Evolutionary conservation across 1,140 invertebrate species (phyloP).

Genomic region (Camponotus floridanus): DNA sequence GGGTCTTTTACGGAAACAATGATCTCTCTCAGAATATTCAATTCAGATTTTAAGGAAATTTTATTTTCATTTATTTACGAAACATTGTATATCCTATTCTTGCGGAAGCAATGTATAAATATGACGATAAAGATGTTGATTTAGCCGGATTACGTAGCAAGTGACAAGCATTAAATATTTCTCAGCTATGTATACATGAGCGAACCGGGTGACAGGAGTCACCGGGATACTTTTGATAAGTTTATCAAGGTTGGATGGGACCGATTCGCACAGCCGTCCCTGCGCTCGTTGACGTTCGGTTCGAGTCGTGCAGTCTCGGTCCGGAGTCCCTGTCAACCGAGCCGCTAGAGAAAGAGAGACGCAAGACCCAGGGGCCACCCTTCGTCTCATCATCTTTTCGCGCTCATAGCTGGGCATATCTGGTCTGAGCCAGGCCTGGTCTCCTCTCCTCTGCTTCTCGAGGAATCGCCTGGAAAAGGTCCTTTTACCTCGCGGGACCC

Average conservation of each 20-base stretch:
- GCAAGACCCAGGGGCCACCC: conserved; percentile 75
- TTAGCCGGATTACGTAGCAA: neutral
- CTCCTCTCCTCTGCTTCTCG: conserved; percentile 63
- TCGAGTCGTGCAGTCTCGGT: conserved; percentile 78
- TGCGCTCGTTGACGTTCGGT: conserved; percentile 68
- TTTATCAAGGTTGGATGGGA: conserved; percentile 29
- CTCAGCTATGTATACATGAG: neutral
- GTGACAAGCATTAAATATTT: neutral
- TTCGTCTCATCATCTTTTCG: conserved; percentile 85
- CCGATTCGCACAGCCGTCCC: conserved; percentile 56
- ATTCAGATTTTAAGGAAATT: neutral
- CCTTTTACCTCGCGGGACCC: conserved; percentile 69
- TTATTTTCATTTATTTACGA: neutral
- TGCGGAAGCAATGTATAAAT: neutral
- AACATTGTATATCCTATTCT: neutral
- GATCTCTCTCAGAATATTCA: neutral
- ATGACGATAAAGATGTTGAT: neutral
- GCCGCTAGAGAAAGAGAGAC: conserved; percentile 67
- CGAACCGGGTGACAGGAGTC: conserved; percentile 3
- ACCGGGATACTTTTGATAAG: neutral
- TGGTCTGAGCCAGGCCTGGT: conserved; percentile 71
- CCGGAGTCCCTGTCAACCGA: conserved; percentile 78
- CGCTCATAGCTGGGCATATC: conserved; percentile 80
- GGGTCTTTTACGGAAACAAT: neutral
- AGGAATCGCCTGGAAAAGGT: conserved; percentile 78